Evolutionary conservation across 2,113 vertebrate genomes (phyloP).

Genomic region (Carollia perspicillata): DNA sequence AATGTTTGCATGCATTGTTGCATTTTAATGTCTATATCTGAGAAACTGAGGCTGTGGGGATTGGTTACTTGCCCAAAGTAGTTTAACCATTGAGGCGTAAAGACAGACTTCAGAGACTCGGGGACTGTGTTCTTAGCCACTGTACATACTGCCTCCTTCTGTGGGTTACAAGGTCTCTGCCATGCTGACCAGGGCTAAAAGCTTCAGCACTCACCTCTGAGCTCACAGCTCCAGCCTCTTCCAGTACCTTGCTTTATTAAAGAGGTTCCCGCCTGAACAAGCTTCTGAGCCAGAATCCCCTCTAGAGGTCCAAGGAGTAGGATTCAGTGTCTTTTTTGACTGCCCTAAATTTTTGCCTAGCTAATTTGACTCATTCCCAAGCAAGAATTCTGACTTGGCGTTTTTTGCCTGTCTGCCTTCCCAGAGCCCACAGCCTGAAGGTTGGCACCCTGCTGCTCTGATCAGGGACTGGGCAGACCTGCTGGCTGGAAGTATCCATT

Average conservation of each 20-base stretch:
- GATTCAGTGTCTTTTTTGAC: background rate
- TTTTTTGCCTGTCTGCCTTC: background rate
- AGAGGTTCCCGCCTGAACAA: background rate
- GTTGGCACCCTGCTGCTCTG: background rate
- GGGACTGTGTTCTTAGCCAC: background rate
- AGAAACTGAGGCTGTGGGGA: background rate
- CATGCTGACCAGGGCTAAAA: background rate
- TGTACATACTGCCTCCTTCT: background rate
- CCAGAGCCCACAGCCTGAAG: background rate
- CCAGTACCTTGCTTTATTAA: background rate
- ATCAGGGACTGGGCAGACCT: background rate
- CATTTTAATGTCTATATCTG: background rate
- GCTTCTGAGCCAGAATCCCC: background rate
- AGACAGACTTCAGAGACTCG: background rate
- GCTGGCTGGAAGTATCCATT: background rate
- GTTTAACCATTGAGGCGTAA: background rate
- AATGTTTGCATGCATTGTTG: background rate
- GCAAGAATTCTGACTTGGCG: background rate
- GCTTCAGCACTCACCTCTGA: background rate
- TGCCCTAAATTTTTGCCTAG: background rate
- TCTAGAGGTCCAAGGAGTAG: background rate
- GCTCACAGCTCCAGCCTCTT: background rate
- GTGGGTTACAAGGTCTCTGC: background rate
- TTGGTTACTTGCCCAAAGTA: background rate
- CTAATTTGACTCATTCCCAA: background rate